Percentiles rank a stretch among this genome's conserved stretches.
phyloP scores from a whole-genome alignment of 2,113 vertebrate genomes.

The Seriola aureovittata region DNA sequence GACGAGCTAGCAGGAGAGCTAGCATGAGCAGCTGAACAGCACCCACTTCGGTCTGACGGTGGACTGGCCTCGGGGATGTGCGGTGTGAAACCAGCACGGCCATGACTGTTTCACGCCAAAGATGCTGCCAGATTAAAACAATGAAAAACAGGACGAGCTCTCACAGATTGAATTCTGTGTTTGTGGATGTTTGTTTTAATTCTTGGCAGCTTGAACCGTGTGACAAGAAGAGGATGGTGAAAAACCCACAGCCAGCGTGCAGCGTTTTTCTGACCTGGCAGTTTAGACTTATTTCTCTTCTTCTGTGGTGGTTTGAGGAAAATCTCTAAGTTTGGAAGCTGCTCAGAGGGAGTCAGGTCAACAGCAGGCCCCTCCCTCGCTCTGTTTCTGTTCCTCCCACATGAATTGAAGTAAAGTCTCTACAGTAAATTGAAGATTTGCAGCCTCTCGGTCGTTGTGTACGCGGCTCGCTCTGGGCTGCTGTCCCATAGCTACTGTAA shows the following conservation, averaged over 20 bases:
- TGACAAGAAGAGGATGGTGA: not conserved
- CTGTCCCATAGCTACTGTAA: slow-evolving; percentile 42
- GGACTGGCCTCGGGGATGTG: slow-evolving; percentile 5
- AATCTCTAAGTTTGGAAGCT: not conserved
- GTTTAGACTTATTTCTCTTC: not conserved
- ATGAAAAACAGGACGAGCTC: not conserved
- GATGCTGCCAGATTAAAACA: slow-evolving; percentile 23
- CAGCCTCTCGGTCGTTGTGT: not conserved
- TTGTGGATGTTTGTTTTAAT: not conserved
- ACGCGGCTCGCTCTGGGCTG: slow-evolving; percentile 35
- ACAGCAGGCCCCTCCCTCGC: not conserved
- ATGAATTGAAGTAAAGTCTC: slow-evolving; percentile 17
- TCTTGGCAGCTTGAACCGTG: slow-evolving; percentile 11
- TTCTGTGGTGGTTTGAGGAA: not conserved
- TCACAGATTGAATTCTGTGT: not conserved
- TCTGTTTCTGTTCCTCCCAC: not conserved
- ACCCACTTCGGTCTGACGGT: slow-evolving; percentile 31
- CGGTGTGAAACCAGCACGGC: slow-evolving; percentile 5
- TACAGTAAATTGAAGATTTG: slow-evolving; percentile 15
- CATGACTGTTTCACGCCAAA: slow-evolving; percentile 17
- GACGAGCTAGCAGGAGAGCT: not conserved
- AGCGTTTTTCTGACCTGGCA: not conserved
- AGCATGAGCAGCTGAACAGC: not conserved
- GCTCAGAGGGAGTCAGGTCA: not conserved
- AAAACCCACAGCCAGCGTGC: not conserved